phyloP scores from a whole-genome alignment of 1,140 invertebrate species.

The Eupeodes corollae region DNA sequence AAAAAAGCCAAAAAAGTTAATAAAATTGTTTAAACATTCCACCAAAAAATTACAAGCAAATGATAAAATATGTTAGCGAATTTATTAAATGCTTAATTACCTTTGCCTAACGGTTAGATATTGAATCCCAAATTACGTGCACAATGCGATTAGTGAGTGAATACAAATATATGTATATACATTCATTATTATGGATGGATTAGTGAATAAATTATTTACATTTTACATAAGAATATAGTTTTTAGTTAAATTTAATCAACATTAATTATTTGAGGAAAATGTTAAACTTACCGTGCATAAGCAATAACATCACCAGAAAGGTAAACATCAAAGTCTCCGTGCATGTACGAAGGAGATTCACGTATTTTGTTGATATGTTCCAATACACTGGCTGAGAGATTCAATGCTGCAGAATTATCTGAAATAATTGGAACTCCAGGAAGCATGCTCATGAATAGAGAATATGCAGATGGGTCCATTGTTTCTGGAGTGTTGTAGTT shows the following conservation, averaged over 20 bases:
- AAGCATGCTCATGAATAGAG: slow-evolving; percentile 56
- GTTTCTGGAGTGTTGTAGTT: slow-evolving; percentile 20
- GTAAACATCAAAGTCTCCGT: slow-evolving; percentile 41
- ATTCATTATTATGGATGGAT: slow-evolving; percentile 7
- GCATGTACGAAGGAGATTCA: slow-evolving; percentile 41
- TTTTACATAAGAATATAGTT: neutral
- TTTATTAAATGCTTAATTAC: neutral
- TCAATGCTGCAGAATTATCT: slow-evolving; percentile 41
- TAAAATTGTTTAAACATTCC: neutral
- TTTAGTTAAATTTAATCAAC: neutral
- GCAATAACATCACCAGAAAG: slow-evolving; percentile 44
- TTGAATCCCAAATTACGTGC: neutral
- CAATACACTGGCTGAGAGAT: slow-evolving; percentile 15
- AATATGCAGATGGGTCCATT: slow-evolving; percentile 36
- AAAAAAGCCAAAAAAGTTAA: neutral
- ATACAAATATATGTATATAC: neutral
- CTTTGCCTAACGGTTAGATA: neutral
- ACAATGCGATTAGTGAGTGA: neutral
- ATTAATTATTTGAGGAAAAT: neutral
- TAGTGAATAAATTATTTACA: slow-evolving; percentile 5
- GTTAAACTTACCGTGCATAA: slow-evolving; percentile 47
- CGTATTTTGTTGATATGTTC: slow-evolving; percentile 38
- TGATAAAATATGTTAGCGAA: neutral
- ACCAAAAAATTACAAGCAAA: neutral
- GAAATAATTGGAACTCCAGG: slow-evolving; percentile 59